Base-by-base conservation (phyloP, 1,140 invertebrate genomes). In the Drosophila eugracilis region DNA sequence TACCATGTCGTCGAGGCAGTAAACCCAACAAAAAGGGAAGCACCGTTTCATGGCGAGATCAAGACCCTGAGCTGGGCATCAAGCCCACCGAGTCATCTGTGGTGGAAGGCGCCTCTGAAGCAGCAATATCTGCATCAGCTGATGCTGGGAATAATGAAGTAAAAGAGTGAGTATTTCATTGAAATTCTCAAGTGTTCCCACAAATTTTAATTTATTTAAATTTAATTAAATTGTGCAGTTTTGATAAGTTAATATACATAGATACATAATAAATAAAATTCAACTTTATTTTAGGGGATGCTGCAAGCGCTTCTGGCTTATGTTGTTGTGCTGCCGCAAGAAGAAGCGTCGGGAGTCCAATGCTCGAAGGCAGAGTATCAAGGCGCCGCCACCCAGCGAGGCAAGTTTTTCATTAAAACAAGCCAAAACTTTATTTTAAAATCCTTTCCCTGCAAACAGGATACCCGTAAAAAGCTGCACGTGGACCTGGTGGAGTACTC, bases 391-490 rank as follows among this genome's bases (percentile, higher is more conserved):
- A 50, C 93, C 94, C 12, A 92, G 93, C 32, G 94, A 94, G 92
- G 94, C 94, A 71, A 75, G 78, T 55, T 1, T 0, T 12, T 0
- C 49, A 10, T 4, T 17, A 5, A 5, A 5, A 26, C 3, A 1
- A 10, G 3, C n/a, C n/a, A n/a, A n/a, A n/a, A n/a, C n/a, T n/a
- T n/a, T n/a, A 1, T 48, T 19, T 21, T 1, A 17, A 39, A 30
- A 3, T 6, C 6, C 5, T 59, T 42, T 44, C 1, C 5, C 1
- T 10, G 9, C 2, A 15, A 14, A 3, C 21, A 96, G 95, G 95
- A 96, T 92, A 96, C 92, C 91, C 97, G 94, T 92, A 95, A 96
- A 91, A 96, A 96, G 90, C 91, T 97, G 70, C 96, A 96, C 71
- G 92, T 94, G 1, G 94, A 94, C 44, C 92, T 97, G 60, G 94